phyloP scores from a whole-genome alignment of 2,888 invertebrate genomes.

The Anorthoa munda region DNA sequence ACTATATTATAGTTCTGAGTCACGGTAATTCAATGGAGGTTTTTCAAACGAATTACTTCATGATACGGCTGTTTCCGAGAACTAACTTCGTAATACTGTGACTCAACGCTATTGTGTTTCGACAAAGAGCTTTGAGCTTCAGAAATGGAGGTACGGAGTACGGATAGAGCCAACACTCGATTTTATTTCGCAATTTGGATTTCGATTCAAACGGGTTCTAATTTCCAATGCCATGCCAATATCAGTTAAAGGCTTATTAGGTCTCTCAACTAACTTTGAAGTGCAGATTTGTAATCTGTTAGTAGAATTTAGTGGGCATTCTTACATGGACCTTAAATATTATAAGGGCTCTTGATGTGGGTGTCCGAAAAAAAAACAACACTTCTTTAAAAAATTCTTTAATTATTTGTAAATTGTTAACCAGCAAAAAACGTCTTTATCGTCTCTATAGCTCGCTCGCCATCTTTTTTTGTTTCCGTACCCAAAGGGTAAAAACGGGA shows the following conservation, averaged over 20 bases:
- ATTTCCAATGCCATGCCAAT: background rate
- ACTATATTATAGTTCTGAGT: constrained; percentile 55
- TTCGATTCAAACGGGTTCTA: background rate
- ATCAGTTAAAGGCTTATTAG: background rate
- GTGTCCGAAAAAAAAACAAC: too few species aligned
- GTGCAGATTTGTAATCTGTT: background rate
- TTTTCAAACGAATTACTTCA: constrained; percentile 61
- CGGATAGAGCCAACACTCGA: background rate
- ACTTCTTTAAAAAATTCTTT: too few species aligned
- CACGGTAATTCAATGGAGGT: constrained; percentile 67
- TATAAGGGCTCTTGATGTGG: too few species aligned
- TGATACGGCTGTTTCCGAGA: constrained; percentile 62
- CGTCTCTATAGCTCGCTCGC: too few species aligned
- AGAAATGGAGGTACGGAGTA: constrained; percentile 14
- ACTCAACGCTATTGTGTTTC: constrained; percentile 55
- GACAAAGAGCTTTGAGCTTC: constrained; percentile 40
- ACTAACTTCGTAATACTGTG: constrained; percentile 66
- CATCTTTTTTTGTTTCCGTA: too few species aligned
- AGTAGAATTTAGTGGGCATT: background rate
- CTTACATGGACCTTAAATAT: too few species aligned
- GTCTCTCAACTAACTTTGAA: too few species aligned
- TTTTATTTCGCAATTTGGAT: background rate
- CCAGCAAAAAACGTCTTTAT: too few species aligned
- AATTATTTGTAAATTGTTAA: too few species aligned
- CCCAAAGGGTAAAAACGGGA: too few species aligned